Evolutionary conservation across 2,797 vertebrate species (phyloP), one percentile per base, ranked within the genome.

Genomic region (Ptychadena robeensis): DNA sequence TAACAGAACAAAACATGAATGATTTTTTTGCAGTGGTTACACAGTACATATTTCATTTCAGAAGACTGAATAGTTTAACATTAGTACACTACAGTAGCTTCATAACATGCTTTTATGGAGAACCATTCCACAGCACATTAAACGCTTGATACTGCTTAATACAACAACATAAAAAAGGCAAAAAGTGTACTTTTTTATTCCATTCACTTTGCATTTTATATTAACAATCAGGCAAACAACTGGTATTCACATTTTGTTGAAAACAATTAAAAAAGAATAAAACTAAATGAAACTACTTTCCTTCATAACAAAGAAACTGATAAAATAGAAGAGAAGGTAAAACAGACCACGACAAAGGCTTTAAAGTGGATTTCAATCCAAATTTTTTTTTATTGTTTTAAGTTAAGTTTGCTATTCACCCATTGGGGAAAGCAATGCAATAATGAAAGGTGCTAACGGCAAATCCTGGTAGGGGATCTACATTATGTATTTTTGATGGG

Each of bases 21-120:
- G 79, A 75, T 71, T 78, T 89, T 93, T 93, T 92, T 90, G 85
- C 90, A 93, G 91, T 93, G 91, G 88, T 90, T 92, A 93, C 91
- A 93, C 86, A 90, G 87, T 90, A 93, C 91, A 93, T 89, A 35
- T 89, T 91, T 90, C 89, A 86, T 92, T 86, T 89, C 89, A 90
- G 88, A 90, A 88, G 89, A 93, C 86, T 86, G 91, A 90, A 85
- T 91, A 91, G 87, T 91, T 91, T 87, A 92, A 93, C 91, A 92
- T 90, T 88, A 87, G 87, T 90, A 92, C 90, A 93, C 88, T 78
- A 88, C 89, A 87, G 82, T 88, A 90, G 90, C 88, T 91, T 89
- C 86, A 91, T 91, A 89, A 93, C 92, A 92, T 94, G 93, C 94
- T 92, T 93, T 88, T 90, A 92, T 91, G 90, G 87, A 87, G 88